phyloP scores from a whole-genome alignment of 2,797 vertebrate species.

The Tauraco hartlaubi region DNA sequence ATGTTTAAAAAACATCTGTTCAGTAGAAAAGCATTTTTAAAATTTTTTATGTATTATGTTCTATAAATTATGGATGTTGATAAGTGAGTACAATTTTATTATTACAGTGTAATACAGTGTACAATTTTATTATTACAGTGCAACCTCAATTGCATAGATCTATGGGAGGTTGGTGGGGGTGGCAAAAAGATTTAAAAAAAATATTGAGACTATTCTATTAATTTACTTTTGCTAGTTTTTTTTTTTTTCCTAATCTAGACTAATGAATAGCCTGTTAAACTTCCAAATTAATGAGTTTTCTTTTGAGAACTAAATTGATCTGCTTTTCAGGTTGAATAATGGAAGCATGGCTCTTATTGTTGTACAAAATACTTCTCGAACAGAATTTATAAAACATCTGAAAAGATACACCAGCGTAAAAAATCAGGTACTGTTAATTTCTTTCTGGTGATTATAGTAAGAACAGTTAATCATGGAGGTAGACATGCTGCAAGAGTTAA shows the following conservation, averaged over 20 bases:
- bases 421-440: constrained; percentile 86
- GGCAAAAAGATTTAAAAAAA: neutral
- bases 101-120: neutral
- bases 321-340: constrained; percentile 88
- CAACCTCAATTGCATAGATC: neutral
- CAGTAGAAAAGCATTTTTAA: neutral
- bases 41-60: neutral
- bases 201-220: neutral
- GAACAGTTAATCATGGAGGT: constrained; percentile 11
- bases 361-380: constrained; percentile 89
- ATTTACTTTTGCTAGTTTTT: neutral
- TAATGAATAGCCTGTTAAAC: neutral
- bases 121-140: neutral
- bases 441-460: constrained; percentile 9
- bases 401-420: constrained; percentile 88
- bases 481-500: constrained; percentile 48
- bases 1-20: neutral
- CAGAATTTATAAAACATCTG: constrained; percentile 95
- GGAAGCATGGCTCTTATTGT: constrained; percentile 90
- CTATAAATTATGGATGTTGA: neutral
- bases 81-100: neutral
- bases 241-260: neutral
- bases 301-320: neutral
- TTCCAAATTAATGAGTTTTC: neutral
- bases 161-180: neutral